Base-by-base conservation (phyloP, 2,113 vertebrate species). In the Gavialis gangeticus region DNA sequence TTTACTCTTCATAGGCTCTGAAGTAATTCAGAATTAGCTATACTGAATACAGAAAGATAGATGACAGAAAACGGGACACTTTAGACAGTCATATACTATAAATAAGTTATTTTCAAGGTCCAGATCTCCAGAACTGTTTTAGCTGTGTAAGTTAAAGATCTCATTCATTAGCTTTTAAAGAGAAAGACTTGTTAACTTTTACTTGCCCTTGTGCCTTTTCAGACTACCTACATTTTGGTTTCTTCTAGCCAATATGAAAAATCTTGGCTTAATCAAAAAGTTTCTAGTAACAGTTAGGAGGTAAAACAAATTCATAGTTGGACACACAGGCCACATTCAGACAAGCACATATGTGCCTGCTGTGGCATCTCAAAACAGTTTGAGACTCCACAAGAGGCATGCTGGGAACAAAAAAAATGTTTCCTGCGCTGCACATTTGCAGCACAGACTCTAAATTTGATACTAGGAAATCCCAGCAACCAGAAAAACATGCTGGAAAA, bases 51-150 rank as follows among this genome's bases (percentile, higher is more conserved):
- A 59, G 14, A 79, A 79, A 81, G 3, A 7, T 18, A 4, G 27
- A 3, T 9, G 3, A 25, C 28, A 78, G 13, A 82, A 66, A 9
- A 85, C 62, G 28, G 7, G 19, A 64, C 21, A 21, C 1, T 87
- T 30, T 67, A 63, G 30, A 55, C 3, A 71, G 27, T 2, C 24
- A 1, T 22, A 28, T 27, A 3, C 2, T 82, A 87, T 83, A 90
- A 66, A 55, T 24, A 28, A 1, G 10, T 2, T 0, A 22, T 56
- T 69, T 73, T 7, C 0, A 1, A 55, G 87, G 59, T 13, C 0
- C 54, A 19, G 1, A 10, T 67, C 3, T 13, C 17, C 60, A 62
- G 60, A 62, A 62, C 22, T 11, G 25, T 62, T 62, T 62, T 62
- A 62, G 60, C 7, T 62, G 60, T 24, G 24, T 62, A 62, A 21